Conservation (phyloP, 2,888 invertebrate species). For the Cataglyphis rosenhaueri region DNA sequence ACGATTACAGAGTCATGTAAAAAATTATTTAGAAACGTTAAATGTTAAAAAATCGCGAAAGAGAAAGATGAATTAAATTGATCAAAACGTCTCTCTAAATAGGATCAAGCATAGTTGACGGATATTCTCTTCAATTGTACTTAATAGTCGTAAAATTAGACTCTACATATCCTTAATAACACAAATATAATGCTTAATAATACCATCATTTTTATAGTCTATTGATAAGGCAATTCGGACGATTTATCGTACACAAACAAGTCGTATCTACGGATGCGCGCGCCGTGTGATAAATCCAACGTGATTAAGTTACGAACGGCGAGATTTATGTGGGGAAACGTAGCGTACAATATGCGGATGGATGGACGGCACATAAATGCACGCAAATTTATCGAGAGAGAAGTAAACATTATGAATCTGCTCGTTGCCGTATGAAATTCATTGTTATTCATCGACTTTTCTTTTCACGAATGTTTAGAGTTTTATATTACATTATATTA, state of each 20-base stretch:
- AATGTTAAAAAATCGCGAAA: neutral
- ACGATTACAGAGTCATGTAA: neutral
- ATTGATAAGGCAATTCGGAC: constrained; percentile 14
- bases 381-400: constrained; percentile 42
- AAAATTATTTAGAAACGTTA: neutral
- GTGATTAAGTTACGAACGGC: constrained; percentile 47
- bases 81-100: neutral
- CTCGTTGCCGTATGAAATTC: neutral
- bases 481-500: neutral
- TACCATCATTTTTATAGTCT: constrained; percentile 10
- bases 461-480: constrained; percentile 8
- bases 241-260: constrained; percentile 44
- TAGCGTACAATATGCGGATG: constrained; percentile 35
- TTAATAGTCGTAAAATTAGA: neutral
- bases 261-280: constrained; percentile 21
- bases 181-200: constrained; percentile 23
- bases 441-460: neutral
- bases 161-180: neutral
- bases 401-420: constrained; percentile 44
- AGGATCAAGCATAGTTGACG: neutral
- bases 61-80: neutral
- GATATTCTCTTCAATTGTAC: neutral
- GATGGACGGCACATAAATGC: constrained; percentile 45
- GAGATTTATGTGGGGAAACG: constrained; percentile 45
- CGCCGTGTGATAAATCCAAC: constrained; percentile 45